phyloP scores from a whole-genome alignment of 2,888 invertebrate species.

The Sthenelais limicola region DNA sequence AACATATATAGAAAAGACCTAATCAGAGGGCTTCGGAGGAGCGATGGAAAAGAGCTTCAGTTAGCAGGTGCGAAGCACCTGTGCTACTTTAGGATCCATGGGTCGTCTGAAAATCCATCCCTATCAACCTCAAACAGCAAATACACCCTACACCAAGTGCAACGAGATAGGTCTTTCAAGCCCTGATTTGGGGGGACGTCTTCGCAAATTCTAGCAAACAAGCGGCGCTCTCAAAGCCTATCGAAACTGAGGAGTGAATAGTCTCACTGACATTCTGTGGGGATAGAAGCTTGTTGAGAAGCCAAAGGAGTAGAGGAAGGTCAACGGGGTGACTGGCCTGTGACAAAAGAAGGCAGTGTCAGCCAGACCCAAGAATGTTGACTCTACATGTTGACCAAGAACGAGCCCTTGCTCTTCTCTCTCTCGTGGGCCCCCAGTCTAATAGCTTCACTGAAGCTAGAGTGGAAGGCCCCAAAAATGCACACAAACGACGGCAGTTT shows the following conservation, averaged over 20 bases:
- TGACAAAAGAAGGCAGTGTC: neutral
- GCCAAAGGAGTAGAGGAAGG: neutral
- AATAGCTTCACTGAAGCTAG: neutral
- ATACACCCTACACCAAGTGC: neutral
- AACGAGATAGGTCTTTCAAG: neutral
- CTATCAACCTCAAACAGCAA: constrained; percentile 35
- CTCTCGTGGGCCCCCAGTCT: neutral
- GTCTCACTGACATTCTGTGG: neutral
- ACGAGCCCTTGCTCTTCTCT: no score
- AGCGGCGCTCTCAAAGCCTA: neutral
- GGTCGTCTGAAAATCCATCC: constrained; percentile 27
- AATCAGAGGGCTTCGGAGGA: neutral
- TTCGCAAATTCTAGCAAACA: constrained; percentile 24
- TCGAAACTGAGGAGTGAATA: neutral
- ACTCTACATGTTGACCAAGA: constrained; percentile 7
- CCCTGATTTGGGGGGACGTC: constrained; percentile 27
- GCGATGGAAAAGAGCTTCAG: neutral
- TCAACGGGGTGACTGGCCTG: neutral
- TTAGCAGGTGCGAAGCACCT: constrained; percentile 29
- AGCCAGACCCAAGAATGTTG: neutral
- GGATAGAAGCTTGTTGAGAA: constrained; percentile 6
- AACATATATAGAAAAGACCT: neutral
- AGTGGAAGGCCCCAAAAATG: neutral
- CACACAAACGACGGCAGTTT: neutral
- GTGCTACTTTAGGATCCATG: no score